Conservation (phyloP, 2,888 invertebrate species). For the Ptychoptera albimana region DNA sequence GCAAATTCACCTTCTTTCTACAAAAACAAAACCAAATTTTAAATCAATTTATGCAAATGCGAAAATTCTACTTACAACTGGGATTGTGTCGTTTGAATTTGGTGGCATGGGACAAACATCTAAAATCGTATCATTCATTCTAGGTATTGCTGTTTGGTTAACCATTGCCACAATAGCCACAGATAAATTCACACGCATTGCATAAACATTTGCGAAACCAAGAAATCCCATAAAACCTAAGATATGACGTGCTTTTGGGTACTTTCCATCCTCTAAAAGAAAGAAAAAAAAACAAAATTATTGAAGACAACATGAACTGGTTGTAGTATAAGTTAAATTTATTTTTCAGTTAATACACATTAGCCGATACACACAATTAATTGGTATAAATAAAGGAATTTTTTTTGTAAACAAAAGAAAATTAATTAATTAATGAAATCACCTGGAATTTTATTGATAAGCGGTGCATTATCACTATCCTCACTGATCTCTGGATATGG, state of each 20-base stretch:
- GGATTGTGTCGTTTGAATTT: slow-evolving; percentile 29
- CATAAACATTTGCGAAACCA: slow-evolving; percentile 78
- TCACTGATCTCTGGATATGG: background rate
- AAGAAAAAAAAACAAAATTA: background rate
- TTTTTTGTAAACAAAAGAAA: background rate
- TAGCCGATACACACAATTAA: no score
- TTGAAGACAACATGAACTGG: background rate
- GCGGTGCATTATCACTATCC: background rate
- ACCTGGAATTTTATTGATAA: background rate
- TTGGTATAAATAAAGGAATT: background rate
- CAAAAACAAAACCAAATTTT: slow-evolving; percentile 13
- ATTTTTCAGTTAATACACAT: no score
- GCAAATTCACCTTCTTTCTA: slow-evolving; percentile 55
- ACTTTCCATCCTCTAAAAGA: slow-evolving; percentile 11
- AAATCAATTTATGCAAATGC: slow-evolving; percentile 1
- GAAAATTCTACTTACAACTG: slow-evolving; percentile 20
- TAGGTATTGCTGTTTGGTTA: slow-evolving; percentile 48
- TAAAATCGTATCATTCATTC: slow-evolving; percentile 36
- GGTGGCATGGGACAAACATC: slow-evolving; percentile 43
- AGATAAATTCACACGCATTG: slow-evolving; percentile 79
- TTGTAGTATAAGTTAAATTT: background rate
- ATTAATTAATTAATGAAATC: background rate
- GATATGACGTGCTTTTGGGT: slow-evolving; percentile 51
- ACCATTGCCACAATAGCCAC: slow-evolving; percentile 94
- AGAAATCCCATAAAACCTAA: slow-evolving; percentile 73